A percentile compares a stretch with the other conserved stretches of the same genome.
Conservation (phyloP, 2,888 invertebrate species). For the Galerucella calmariensis region DNA sequence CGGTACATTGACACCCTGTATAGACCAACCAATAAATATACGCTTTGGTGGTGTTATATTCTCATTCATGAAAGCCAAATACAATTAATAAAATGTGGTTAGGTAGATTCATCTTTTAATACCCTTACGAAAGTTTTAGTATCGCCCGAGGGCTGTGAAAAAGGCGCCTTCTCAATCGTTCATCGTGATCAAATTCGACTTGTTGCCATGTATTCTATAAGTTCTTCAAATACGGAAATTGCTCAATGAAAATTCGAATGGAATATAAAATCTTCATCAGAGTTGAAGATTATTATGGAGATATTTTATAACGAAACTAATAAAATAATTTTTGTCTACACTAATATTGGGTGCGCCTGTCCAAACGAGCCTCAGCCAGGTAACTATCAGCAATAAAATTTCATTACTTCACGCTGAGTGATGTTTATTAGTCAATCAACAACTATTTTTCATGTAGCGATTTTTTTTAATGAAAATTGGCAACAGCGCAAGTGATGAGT, state of each 20-base stretch:
- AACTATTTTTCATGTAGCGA: not conserved
- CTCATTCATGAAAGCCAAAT: conserved; percentile 32
- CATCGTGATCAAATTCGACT: conserved; percentile 26
- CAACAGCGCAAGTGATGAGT: conserved; percentile 32
- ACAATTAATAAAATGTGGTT: conserved; percentile 24
- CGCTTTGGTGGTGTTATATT: too few species aligned
- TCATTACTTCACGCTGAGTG: too few species aligned
- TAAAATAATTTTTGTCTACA: too few species aligned
- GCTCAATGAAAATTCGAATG: too few species aligned
- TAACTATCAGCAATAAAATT: too few species aligned
- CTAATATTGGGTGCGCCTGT: too few species aligned
- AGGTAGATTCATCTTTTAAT: conserved; percentile 21
- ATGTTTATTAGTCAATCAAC: not conserved
- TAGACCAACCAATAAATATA: too few species aligned
- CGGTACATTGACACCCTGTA: too few species aligned
- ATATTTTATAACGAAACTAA: not conserved
- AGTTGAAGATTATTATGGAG: not conserved
- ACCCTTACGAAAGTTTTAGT: conserved; percentile 33
- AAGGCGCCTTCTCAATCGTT: conserved; percentile 49
- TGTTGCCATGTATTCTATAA: conserved; percentile 10
- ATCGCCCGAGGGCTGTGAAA: conserved; percentile 26
- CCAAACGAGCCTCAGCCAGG: too few species aligned
- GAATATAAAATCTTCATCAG: not conserved
- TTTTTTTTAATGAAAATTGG: not conserved
- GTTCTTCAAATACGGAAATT: not conserved